A percentile compares a stretch with the other conserved stretches of the same genome.
Evolutionary conservation across 92 coral and sea anemone genomes (phyloP).

Genomic region (Parazoanthus swiftii): DNA sequence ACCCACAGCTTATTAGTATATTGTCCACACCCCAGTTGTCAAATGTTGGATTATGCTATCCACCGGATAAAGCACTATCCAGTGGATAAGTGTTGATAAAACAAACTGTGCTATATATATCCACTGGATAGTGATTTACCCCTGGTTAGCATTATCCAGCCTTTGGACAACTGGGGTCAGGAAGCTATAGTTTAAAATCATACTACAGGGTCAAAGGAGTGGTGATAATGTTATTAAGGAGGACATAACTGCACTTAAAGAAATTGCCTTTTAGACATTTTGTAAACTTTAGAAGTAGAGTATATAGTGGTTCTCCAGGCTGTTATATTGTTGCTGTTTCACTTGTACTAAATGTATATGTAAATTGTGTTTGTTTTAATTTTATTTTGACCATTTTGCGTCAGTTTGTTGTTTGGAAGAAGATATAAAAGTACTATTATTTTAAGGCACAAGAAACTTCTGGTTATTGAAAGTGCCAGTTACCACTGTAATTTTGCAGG

Average conservation of each 20-base stretch:
- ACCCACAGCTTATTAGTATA: constrained; percentile 46
- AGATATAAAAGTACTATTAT: constrained; percentile 20
- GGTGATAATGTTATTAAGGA: constrained; percentile 34
- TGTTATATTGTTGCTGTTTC: constrained; percentile 41
- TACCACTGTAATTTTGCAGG: constrained; percentile 38
- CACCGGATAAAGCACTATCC: constrained; percentile 8
- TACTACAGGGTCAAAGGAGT: constrained; percentile 39
- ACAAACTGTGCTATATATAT: constrained; percentile 1
- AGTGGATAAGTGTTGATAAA: constrained; percentile 15
- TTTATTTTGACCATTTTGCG: constrained; percentile 39
- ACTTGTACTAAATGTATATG: background rate
- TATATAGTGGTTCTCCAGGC: constrained; percentile 13
- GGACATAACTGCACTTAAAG: constrained; percentile 37
- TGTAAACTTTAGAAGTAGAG: constrained; percentile 29
- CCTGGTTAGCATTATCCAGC: constrained; percentile 16
- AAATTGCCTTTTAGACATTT: constrained; percentile 42
- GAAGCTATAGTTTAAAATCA: constrained; percentile 40
- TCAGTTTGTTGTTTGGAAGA: constrained; percentile 20
- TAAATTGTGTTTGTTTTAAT: constrained; percentile 12
- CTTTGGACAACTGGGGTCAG: constrained; percentile 24
- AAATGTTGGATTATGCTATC: constrained; percentile 2
- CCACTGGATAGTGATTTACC: constrained; percentile 12
- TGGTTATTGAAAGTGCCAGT: constrained; percentile 45
- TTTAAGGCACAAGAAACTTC: constrained; percentile 41
- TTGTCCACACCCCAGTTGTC: constrained; percentile 15